Base-by-base conservation (phyloP, 2,797 vertebrate species). In the Danio aesculapii region DNA sequence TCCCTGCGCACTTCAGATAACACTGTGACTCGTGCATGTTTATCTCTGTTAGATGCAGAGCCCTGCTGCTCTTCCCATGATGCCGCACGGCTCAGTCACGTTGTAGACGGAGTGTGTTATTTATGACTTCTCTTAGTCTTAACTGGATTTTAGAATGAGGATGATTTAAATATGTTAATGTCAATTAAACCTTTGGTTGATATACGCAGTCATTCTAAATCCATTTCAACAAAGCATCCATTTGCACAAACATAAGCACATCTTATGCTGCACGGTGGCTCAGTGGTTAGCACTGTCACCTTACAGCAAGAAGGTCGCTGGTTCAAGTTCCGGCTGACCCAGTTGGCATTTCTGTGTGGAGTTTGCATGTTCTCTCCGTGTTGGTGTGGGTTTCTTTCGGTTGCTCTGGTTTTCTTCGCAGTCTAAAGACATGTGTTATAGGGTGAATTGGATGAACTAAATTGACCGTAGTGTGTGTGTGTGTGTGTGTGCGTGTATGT, bases 11-110 rank as follows among this genome's bases (percentile, higher is more conserved):
- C 55, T 17, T 63, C 46, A 50, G 81, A 85, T 81, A 75, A 53
- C 64, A 64, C 58, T 74, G 50, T 10, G 75, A 75, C 39, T 52
- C 78, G 58, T 66, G 59, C 8, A 46, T 53, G 43, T 66, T 72
- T 79, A 49, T 68, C 69, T 67, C 52, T 17, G 62, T 59, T 66
- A 69, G 78, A 84, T 43, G 41, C 72, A 59, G 79, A 19, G 57
- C 30, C 21, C 8, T 9, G 46, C 55, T 81, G 79, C 52, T 67
- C 73, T 58, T 73, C 78, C 61, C 68, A 30, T 57, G 64, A 53
- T 68, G 53, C 46, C 39, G 19, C 44, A 67, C 46, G 61, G 61
- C n/a, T 74, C 59, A 55, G 50, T 69, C 55, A 52, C 62, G 21
- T 74, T 30, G n/a, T 21, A 17, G 19, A 10, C 8, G 6, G 14